Conservation (phyloP, 1,140 invertebrate genomes). For the Aricia agestis region DNA sequence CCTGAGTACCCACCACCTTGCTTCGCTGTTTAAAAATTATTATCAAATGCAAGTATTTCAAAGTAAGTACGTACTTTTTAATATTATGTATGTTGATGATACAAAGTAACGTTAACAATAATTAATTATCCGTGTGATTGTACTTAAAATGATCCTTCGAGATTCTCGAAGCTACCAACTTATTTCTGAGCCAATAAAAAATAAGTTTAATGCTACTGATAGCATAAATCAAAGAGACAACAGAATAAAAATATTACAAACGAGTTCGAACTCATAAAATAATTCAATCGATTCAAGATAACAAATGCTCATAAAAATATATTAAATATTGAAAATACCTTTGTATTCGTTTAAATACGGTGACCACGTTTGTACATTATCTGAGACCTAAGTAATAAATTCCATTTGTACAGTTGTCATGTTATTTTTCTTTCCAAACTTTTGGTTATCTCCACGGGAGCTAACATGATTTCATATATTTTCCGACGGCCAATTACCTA, state of each 20-base stretch:
- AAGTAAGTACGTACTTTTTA: too few species aligned
- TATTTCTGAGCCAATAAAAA: neutral
- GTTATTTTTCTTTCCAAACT: conserved; percentile 33
- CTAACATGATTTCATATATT: conserved; percentile 52
- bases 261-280: conserved; percentile 9
- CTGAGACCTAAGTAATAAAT: conserved; percentile 26
- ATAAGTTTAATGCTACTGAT: neutral
- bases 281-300: conserved; percentile 6
- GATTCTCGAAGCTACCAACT: neutral
- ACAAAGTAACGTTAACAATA: too few species aligned
- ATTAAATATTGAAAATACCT: conserved; percentile 14
- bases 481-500: conserved; percentile 27
- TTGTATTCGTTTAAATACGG: conserved; percentile 8
- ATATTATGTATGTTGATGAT: too few species aligned
- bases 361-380: neutral
- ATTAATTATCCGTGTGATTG: too few species aligned
- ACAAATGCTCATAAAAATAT: conserved; percentile 5
- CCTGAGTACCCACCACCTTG: too few species aligned
- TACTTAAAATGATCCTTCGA: too few species aligned
- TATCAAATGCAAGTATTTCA: too few species aligned
- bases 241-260: neutral
- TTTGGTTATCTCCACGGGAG: conserved; percentile 55
- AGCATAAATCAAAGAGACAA: neutral
- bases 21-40: too few species aligned
- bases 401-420: conserved; percentile 28